Base-by-base conservation (phyloP, 2,888 invertebrate species). In the Limulus polyphemus region DNA sequence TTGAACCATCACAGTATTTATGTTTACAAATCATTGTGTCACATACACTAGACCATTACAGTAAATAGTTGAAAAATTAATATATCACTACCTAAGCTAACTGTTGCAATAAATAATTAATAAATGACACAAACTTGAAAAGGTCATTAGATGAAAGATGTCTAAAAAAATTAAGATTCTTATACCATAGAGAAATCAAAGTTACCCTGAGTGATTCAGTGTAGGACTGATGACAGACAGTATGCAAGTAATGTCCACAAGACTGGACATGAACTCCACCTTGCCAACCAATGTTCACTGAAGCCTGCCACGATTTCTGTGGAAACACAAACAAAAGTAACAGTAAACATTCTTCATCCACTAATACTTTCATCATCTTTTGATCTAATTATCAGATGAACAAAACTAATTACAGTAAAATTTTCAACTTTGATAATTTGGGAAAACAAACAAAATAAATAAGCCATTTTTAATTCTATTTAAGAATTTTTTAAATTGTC, bases 221-320 rank as follows among this genome's bases (percentile, higher is more conserved):
- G 79, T 98, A 99, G 0, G 91, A 85, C 74, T 87, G 86, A 73
- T 94, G 84, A 77, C 99, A 99, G 75, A 90, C 88, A 72, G 95
- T 82, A 79, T 99, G 98, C 63, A 98, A 83, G 78, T 93, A 91
- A 79, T 99, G 99, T 0, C 98, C 97, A 79, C 98, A 98, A 1
- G 95, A 90, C 77, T 90, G 89, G 59, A 92, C 89, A 77, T 90
- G 88, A 59, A 95, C 90, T 60, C 95, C 95, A 67, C 90, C 90
- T 77, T 90, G 89, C 84, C 88, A 90, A 5, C 90, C 89, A 71
- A 87, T 82, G 74, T 87, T 88, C 63, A 90, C 83, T 2, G 86
- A 84, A 51, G 87, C 76, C 73, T 87, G 81, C 88, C 88, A 90
- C 1, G 88, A 88, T 72, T 84, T 82, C 83, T 83, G 74, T 74